phyloP scores from a whole-genome alignment of 2,888 invertebrate genomes.

The Cheilosia impressa region DNA sequence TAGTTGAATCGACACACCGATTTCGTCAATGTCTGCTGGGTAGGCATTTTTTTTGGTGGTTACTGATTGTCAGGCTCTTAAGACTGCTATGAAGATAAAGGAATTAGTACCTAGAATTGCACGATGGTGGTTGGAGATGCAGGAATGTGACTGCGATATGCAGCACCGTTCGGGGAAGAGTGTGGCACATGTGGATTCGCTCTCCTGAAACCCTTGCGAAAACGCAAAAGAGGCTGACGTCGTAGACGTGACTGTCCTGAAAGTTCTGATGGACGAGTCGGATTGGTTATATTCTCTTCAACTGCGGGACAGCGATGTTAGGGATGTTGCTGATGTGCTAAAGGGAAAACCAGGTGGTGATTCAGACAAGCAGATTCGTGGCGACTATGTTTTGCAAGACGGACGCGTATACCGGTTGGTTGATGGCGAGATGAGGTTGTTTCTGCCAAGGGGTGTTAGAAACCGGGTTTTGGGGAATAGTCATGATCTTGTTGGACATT shows the following conservation, averaged over 20 bases:
- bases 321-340: neutral
- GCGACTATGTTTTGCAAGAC: neutral
- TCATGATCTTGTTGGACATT: constrained; percentile 20
- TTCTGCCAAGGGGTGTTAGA: constrained; percentile 11
- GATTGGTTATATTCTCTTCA: too few relatives aligned
- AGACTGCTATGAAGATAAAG: neutral
- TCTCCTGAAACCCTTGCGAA: constrained; percentile 39
- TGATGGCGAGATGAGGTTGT: neutral
- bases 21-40: too few relatives aligned
- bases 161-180: neutral
- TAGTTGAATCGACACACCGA: too few relatives aligned
- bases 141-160: neutral
- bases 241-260: neutral
- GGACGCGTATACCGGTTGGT: constrained; percentile 15
- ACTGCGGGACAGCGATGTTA: too few relatives aligned
- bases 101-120: neutral
- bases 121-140: neutral
- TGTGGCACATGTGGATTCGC: constrained; percentile 6
- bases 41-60: too few relatives aligned
- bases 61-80: neutral
- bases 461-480: constrained; percentile 18
- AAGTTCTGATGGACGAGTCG: neutral
- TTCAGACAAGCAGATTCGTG: neutral
- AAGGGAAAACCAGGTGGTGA: neutral
- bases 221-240: constrained; percentile 21